phyloP scores from a whole-genome alignment of 2,113 vertebrate species.

The Chelonoidis abingdonii region DNA sequence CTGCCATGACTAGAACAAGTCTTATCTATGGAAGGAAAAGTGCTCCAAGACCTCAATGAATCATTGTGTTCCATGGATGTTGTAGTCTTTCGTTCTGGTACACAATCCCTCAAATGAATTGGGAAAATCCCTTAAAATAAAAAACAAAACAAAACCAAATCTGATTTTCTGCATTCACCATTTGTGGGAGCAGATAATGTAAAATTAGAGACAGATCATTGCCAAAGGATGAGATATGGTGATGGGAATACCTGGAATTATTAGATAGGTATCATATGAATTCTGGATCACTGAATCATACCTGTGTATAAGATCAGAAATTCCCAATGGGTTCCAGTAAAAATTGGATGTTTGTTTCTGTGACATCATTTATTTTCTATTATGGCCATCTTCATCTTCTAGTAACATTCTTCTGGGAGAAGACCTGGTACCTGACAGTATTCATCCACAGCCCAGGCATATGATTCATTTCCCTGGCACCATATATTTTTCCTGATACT shows the following conservation, averaged over 20 bases:
- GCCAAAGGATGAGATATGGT: neutral
- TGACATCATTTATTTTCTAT: neutral
- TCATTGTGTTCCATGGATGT: neutral
- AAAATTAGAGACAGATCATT: neutral
- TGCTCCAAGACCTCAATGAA: neutral
- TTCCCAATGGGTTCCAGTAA: neutral
- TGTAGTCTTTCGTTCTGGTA: neutral
- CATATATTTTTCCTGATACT: neutral
- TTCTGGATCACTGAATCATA: neutral
- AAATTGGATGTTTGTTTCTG: neutral
- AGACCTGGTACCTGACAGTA: neutral
- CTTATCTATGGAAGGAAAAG: neutral
- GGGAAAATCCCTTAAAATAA: neutral
- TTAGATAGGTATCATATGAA: neutral
- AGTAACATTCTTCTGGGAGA: neutral
- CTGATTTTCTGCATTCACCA: neutral
- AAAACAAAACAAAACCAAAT: neutral
- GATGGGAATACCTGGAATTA: neutral
- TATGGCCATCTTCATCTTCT: neutral
- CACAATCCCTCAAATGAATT: neutral
- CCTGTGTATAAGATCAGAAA: neutral
- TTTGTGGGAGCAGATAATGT: neutral
- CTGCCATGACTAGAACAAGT: neutral
- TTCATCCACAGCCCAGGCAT: neutral
- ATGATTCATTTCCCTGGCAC: neutral